phyloP scores from a whole-genome alignment of 2,797 vertebrate genomes.

The Tragopan temminckii region DNA sequence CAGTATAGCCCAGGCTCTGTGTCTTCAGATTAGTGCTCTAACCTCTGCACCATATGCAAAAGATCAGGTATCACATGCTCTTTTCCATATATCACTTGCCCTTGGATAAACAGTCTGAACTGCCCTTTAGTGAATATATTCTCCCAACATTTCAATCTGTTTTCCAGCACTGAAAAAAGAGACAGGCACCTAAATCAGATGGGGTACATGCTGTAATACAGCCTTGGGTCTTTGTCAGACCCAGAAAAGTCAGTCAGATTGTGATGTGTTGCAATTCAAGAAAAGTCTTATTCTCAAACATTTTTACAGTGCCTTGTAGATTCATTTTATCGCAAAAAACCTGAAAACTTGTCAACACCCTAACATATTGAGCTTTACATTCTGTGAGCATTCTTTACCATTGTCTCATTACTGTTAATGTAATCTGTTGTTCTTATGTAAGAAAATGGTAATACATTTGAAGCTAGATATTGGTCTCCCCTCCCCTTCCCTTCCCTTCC shows the following conservation, averaged over 20 bases:
- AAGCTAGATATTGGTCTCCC: background rate
- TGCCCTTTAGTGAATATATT: background rate
- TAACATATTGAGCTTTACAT: background rate
- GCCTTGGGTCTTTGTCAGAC: background rate
- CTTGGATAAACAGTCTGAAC: background rate
- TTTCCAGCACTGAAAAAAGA: background rate
- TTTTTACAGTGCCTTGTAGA: background rate
- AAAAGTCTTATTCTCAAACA: background rate
- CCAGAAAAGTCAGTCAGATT: background rate
- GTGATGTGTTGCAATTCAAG: background rate
- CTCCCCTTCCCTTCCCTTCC: too few relatives aligned
- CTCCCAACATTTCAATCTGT: background rate
- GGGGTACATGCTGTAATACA: background rate
- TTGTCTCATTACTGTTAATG: background rate
- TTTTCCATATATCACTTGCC: fast-evolving
- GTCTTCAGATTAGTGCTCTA: background rate
- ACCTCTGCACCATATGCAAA: background rate
- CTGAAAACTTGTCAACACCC: background rate
- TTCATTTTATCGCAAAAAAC: background rate
- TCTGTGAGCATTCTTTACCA: background rate
- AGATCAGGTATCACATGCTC: background rate
- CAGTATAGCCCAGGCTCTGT: background rate
- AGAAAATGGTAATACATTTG: background rate
- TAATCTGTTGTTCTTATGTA: background rate
- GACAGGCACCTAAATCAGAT: background rate